phyloP scores from a whole-genome alignment of 2,797 vertebrate species.

The Takifugu rubripes region DNA sequence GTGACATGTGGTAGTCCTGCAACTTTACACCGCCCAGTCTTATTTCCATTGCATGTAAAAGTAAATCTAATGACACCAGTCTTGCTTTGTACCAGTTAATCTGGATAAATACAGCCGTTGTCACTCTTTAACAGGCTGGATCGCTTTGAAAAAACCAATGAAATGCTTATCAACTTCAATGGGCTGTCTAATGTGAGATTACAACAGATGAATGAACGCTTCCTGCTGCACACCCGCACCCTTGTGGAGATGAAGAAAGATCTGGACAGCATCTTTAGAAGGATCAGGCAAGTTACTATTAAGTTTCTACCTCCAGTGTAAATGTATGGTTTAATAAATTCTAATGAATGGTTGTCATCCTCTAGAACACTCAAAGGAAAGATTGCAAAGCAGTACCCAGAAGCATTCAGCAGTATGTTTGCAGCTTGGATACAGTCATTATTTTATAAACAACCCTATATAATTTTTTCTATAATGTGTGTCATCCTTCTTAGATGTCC shows the following conservation, averaged over 20 bases:
- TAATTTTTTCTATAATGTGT: background rate
- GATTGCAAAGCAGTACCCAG: conserved; percentile 92
- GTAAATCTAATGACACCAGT: background rate
- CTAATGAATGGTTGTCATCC: no score
- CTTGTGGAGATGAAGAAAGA: conserved; percentile 97
- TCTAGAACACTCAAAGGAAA: conserved; percentile 90
- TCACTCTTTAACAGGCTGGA: conserved; percentile 81
- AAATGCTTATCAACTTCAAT: conserved; percentile 98
- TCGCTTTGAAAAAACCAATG: conserved; percentile 98
- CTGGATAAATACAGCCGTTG: background rate
- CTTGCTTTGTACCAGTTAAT: background rate
- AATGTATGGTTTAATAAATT: no score
- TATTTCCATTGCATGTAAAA: background rate
- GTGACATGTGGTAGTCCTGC: background rate
- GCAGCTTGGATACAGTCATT: conserved; percentile 8
- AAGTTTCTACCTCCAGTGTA: no score
- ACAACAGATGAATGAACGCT: conserved; percentile 95
- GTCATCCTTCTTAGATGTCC: conserved; percentile 75
- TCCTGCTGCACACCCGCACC: conserved; percentile 88
- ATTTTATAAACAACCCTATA: background rate
- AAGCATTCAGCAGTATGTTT: conserved; percentile 94
- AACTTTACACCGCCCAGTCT: background rate
- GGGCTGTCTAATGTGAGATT: conserved; percentile 87
- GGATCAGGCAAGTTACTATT: conserved; percentile 81
- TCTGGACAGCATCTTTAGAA: conserved; percentile 91